These are phyloP conservation scores for Phrixothrix hirtus DNA, from an alignment of 2,888 invertebrate genomes.

Conservation along the genomic window DNA sequence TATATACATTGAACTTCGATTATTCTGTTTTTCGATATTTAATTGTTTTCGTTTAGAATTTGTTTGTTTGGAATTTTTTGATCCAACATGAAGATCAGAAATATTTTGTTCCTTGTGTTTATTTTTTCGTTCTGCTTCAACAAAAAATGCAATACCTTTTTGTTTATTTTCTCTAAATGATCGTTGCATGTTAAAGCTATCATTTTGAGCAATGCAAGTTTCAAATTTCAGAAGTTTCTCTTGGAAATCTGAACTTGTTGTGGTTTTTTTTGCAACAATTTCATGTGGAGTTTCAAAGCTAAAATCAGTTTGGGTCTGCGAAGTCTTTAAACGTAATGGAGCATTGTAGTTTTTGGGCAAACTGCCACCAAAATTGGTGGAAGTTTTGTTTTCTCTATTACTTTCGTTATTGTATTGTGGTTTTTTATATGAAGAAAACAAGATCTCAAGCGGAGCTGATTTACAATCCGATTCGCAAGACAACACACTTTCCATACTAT, in stretches of 20 bases:
- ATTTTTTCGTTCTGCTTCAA: constrained; percentile 41
- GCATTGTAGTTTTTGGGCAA: constrained; percentile 42
- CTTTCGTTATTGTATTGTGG: constrained; percentile 4
- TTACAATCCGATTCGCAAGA: constrained; percentile 80
- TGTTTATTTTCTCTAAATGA: constrained; percentile 30
- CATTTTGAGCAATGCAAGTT: constrained; percentile 42
- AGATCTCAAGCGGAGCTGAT: constrained; percentile 75
- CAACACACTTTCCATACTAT: constrained; percentile 78
- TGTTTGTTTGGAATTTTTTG: constrained; percentile 1
- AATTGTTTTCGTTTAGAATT: constrained; percentile 11
- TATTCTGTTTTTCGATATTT: constrained; percentile 43
- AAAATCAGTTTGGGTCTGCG: constrained; percentile 53
- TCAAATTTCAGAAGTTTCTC: constrained; percentile 54
- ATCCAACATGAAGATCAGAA: constrained; percentile 14
- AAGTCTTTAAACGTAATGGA: constrained; percentile 41
- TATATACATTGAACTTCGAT: constrained; percentile 61
- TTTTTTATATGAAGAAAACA: constrained; percentile 58
- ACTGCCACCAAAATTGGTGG: constrained; percentile 39
- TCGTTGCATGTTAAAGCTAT: constrained; percentile 21
- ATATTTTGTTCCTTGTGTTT: constrained; percentile 27
- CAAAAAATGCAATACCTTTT: constrained; percentile 50
- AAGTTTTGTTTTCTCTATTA: constrained; percentile 7
- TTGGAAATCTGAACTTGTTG: constrained; percentile 52
- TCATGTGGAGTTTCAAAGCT: constrained; percentile 46
- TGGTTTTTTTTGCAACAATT: constrained; percentile 45